Conservation (phyloP, 2,797 vertebrate species). For the Otolemur crassicaudatus region DNA sequence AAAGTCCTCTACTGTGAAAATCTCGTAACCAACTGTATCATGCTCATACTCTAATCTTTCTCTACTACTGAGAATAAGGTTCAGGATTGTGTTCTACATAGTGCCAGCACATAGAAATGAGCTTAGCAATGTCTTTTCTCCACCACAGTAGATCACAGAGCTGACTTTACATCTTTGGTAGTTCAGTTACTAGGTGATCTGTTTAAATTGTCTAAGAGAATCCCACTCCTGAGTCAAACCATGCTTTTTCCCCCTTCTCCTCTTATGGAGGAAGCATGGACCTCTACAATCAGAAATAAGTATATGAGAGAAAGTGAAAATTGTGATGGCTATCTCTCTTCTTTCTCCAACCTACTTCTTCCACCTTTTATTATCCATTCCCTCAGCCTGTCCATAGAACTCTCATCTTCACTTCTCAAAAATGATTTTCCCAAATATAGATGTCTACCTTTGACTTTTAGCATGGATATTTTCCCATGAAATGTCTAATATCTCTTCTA, state of each 20-base stretch:
- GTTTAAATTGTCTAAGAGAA: slow-evolving; percentile 95
- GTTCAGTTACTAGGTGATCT: slow-evolving; percentile 95
- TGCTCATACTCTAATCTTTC: slow-evolving; percentile 92
- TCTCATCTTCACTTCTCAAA: background rate
- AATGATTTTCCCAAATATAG: background rate
- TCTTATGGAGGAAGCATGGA: background rate
- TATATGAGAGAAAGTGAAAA: background rate
- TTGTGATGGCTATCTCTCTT: background rate
- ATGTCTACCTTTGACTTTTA: background rate
- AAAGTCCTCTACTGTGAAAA: slow-evolving; percentile 94
- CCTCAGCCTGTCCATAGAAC: background rate
- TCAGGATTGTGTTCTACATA: slow-evolving; percentile 94
- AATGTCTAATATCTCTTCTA: background rate
- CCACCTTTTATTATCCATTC: background rate
- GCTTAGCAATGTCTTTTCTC: slow-evolving; percentile 94
- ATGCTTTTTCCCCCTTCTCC: background rate
- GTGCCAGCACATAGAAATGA: slow-evolving; percentile 93
- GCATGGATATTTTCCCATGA: background rate
- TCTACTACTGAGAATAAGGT: slow-evolving; percentile 93
- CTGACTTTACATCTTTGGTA: slow-evolving; percentile 94
- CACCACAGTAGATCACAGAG: slow-evolving; percentile 94
- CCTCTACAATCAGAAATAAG: background rate
- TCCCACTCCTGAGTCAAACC: slow-evolving; percentile 76
- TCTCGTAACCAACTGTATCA: slow-evolving; percentile 94
- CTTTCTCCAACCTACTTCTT: background rate